Evolutionary conservation across 2,113 vertebrate species (phyloP).

Genomic region (Paralichthys olivaceus): DNA sequence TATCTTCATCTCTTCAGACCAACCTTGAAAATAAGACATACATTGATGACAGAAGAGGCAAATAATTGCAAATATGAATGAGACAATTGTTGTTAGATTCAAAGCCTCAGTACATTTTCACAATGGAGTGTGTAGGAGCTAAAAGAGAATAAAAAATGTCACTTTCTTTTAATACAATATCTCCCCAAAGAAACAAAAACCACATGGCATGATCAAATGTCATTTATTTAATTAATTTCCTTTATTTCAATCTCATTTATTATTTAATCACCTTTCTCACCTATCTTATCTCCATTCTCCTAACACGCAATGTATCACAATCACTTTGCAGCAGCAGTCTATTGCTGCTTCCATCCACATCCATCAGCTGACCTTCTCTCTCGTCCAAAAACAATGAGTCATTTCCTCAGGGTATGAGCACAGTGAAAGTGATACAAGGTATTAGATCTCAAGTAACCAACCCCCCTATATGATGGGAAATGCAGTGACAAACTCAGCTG

Average conservation of each 20-base stretch:
- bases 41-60: background rate
- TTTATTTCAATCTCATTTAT: background rate
- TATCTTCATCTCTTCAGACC: no score
- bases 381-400: slow-evolving; percentile 23
- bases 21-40: background rate
- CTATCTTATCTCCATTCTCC: background rate
- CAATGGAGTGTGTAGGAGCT: background rate
- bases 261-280: background rate
- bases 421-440: slow-evolving; percentile 13
- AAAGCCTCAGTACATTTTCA: background rate
- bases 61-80: background rate
- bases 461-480: slow-evolving; percentile 22
- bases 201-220: no score
- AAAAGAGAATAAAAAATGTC: no score
- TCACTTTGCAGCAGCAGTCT: background rate
- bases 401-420: slow-evolving; percentile 24
- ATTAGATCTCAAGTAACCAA: slow-evolving; percentile 1
- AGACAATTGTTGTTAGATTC: background rate
- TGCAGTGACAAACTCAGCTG: background rate
- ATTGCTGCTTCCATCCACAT: background rate
- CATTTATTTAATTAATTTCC: no score
- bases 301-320: background rate
- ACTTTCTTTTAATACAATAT: no score
- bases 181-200: no score
- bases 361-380: slow-evolving; percentile 7